Percentiles rank a stretch among this genome's conserved stretches.
Conservation (phyloP, 2,113 vertebrate species). For the Phoxinus phoxinus region DNA sequence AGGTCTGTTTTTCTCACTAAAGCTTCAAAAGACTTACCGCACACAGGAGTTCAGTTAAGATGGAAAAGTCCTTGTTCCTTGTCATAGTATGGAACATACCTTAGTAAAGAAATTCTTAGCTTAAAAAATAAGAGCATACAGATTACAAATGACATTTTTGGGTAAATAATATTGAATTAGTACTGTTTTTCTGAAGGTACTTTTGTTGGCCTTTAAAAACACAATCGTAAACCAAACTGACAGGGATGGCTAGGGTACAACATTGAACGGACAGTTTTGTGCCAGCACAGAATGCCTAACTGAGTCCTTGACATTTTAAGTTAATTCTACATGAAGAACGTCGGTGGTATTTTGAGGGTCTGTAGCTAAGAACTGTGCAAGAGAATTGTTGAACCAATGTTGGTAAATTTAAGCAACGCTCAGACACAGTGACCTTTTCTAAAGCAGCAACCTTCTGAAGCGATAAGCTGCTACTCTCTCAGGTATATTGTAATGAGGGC, state of each 20-base stretch:
- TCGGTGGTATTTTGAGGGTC: slow-evolving; percentile 21
- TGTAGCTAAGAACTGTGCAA: not conserved
- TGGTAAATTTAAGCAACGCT: slow-evolving; percentile 17
- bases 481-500: slow-evolving; percentile 20
- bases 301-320: slow-evolving; percentile 36
- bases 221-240: not conserved
- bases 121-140: not conserved
- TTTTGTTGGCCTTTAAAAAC: slow-evolving; percentile 4
- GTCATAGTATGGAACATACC: not conserved
- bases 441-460: not conserved
- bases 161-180: not conserved
- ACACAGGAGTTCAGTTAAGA: not conserved
- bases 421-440: slow-evolving; percentile 37
- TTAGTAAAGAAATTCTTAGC: not conserved
- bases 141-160: not conserved
- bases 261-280: not conserved
- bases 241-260: not conserved
- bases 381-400: not conserved
- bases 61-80: not conserved
- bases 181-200: not conserved
- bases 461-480: slow-evolving; percentile 12
- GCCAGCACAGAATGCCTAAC: not conserved
- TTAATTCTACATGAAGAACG: slow-evolving; percentile 32
- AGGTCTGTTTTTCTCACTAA: not conserved
- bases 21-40: not conserved